phyloP scores from a whole-genome alignment of 2,797 vertebrate species.

The Lemur catta region DNA sequence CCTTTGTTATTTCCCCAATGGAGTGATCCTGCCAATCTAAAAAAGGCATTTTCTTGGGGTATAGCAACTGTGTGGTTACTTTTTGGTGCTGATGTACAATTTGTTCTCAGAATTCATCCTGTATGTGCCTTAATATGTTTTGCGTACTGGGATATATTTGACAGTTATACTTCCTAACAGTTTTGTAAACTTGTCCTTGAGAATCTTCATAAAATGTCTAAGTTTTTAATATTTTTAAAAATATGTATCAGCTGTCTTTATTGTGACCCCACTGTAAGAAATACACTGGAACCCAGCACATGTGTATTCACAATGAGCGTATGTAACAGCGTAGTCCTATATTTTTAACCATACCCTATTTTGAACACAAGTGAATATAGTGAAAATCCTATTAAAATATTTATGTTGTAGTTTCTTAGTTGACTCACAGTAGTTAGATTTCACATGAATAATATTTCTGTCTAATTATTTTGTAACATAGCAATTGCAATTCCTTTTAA shows the following conservation, averaged over 20 bases:
- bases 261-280: neutral
- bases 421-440: neutral
- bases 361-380: neutral
- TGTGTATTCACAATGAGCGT: neutral
- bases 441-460: neutral
- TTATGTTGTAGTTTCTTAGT: neutral
- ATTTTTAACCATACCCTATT: neutral
- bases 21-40: neutral
- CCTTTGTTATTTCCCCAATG: neutral
- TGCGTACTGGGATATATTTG: neutral
- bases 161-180: neutral
- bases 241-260: neutral
- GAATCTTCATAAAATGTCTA: neutral
- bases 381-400: neutral
- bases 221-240: neutral
- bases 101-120: neutral
- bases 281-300: neutral
- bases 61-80: neutral
- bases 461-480: constrained; percentile 34
- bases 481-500: constrained; percentile 76
- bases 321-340: neutral
- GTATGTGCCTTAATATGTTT: neutral
- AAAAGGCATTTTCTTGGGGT: neutral
- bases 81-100: neutral
- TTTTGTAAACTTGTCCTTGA: neutral